These are phyloP conservation scores for Yponomeuta evonymella DNA, from an alignment of 2,888 invertebrate genomes.

Conservation along the genomic window DNA sequence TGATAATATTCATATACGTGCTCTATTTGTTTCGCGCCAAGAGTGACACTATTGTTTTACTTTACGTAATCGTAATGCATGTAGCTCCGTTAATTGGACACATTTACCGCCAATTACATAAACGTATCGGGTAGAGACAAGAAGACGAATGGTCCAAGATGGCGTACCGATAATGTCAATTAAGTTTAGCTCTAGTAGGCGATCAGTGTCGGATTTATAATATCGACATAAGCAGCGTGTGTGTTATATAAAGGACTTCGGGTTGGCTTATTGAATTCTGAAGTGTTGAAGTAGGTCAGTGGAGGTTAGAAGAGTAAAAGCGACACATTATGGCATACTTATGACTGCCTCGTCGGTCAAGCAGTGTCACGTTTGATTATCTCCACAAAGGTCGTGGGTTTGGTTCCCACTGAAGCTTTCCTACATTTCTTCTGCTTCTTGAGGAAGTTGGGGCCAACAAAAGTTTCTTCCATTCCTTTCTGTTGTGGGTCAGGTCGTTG, in stretches of 20 bases:
- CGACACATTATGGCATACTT: too few species aligned
- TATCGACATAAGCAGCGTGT: constrained; percentile 14
- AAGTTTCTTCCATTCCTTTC: too few species aligned
- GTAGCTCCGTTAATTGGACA: constrained; percentile 26
- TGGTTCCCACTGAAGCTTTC: too few species aligned
- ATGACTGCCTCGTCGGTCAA: too few species aligned
- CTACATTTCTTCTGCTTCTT: too few species aligned
- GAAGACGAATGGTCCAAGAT: constrained; percentile 32
- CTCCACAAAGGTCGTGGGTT: too few species aligned
- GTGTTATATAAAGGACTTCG: constrained; percentile 12
- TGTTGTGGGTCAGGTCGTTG: too few species aligned
- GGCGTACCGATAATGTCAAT: constrained; percentile 38
- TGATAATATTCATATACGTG: background rate
- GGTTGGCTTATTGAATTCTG: constrained; percentile 5
- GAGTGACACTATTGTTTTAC: constrained; percentile 4
- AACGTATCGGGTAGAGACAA: constrained; percentile 23
- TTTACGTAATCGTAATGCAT: background rate
- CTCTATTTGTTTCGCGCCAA: background rate
- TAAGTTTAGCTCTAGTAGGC: constrained; percentile 29
- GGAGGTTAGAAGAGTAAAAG: too few species aligned
- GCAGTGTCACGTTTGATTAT: too few species aligned
- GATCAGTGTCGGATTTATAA: constrained; percentile 29
- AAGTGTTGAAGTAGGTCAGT: constrained; percentile 8
- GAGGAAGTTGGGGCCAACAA: too few species aligned
- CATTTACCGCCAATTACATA: constrained; percentile 30